Conservation (phyloP, 2,797 vertebrate species). For the Lerista edwardsae region DNA sequence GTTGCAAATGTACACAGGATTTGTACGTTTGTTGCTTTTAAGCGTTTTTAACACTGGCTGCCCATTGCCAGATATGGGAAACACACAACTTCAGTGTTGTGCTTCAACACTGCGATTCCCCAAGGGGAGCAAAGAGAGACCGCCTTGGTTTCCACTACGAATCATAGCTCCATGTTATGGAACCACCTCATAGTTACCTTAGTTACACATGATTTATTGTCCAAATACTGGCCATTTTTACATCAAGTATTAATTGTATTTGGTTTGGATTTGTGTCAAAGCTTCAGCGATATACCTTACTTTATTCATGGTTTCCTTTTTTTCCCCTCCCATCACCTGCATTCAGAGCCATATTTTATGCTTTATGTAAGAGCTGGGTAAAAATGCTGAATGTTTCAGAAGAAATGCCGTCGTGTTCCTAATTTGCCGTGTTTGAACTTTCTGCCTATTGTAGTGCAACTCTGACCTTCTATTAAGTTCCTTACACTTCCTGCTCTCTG, state of each 20-base stretch:
- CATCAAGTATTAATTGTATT: constrained; percentile 72
- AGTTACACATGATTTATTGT: constrained; percentile 63
- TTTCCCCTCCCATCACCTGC: constrained; percentile 41
- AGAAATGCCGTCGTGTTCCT: constrained; percentile 52
- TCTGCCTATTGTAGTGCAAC: constrained; percentile 62
- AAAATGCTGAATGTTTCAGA: constrained; percentile 64
- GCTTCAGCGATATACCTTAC: constrained; percentile 49
- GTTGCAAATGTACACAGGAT: constrained; percentile 70
- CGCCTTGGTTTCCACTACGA: constrained; percentile 37
- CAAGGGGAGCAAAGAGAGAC: constrained; percentile 34
- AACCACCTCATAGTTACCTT: constrained; percentile 59
- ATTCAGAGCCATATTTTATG: constrained; percentile 57
- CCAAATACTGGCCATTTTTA: constrained; percentile 71
- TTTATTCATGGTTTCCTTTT: constrained; percentile 58
- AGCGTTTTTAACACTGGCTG: constrained; percentile 64
- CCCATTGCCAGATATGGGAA: constrained; percentile 37
- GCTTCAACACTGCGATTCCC: constrained; percentile 53
- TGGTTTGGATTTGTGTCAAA: constrained; percentile 66
- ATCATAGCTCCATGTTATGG: constrained; percentile 55
- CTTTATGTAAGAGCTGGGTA: constrained; percentile 67
- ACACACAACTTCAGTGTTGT: constrained; percentile 57
- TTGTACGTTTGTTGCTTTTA: constrained; percentile 72
- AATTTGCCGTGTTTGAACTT: constrained; percentile 64
- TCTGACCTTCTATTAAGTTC: constrained; percentile 59
- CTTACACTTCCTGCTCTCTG: neutral